Base-by-base conservation (phyloP, 1,140 invertebrate genomes). In the Pinna nobilis region DNA sequence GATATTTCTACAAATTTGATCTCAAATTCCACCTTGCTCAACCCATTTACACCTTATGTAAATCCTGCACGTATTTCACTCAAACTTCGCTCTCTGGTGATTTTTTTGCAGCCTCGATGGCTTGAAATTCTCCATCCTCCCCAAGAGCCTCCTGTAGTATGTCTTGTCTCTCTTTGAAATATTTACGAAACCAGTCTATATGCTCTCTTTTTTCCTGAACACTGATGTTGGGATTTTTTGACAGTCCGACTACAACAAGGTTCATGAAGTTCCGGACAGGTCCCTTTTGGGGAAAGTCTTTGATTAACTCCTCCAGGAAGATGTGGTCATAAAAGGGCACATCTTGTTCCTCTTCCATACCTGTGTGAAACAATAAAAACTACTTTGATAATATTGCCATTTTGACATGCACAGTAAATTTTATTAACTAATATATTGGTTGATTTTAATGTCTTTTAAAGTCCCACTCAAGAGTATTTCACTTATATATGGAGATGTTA, bases 261-360 rank as follows among this genome's bases (percentile, higher is more conserved):
- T 99, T 97, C 97, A 99, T 99, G 87, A 98, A 99, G 88, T 98
- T 95, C 20, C 95, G 90, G 68, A 99, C 92, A 0, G 97, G 97
- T 0, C 97, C 97, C 82, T 91, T 92, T 41, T 89, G 91, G 0
- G 98, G 97, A 89, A 98, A 98, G 35, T 91, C 92, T 84, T 94
- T 92, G 25, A 98, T 90, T 86, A 97, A 93, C 23, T 91, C 88
- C 74, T 99, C 97, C 9, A 99, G 88, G 87, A 99, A 98, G 20
- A 99, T 92, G 85, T 99, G 98, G 65, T 89, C 85, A 70, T 86
- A 76, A 63, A 88, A 89, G 32, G 70, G 71, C 3, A 80, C 77
- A 15, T 84, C 79, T 28, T 70, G 49, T 66, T 99, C 96, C 80
- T 94, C 92, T 53, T 94, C 93, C 84, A 96, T 86, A 72, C 94